Base-by-base conservation (phyloP, 1,140 invertebrate species). In the Apis dorsata region DNA sequence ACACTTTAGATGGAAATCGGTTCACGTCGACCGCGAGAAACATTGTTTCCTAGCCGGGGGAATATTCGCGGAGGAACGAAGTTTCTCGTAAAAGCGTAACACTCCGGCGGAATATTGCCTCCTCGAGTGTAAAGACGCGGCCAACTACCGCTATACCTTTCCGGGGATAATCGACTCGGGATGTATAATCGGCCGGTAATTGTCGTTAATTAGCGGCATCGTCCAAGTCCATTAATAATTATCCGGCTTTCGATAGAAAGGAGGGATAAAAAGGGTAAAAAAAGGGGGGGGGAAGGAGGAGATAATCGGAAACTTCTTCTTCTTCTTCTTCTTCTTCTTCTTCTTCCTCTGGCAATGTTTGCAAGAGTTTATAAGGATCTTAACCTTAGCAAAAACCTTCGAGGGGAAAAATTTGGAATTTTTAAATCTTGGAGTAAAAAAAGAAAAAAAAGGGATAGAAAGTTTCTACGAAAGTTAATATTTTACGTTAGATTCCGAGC, bases 1-100 rank as follows among this genome's bases (percentile, higher is more conserved):
- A 78, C 57, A 51, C 76, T 83, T 79, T 79, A 57, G 75, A 80
- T 80, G 78, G 82, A 68, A 68, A 84, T 84, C 82, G 77, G 68
- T 28, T 73, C 55, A 59, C 44, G 70, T 63, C 57, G 72, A 68
- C 81, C 76, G 70, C 68, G 81, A 66, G 76, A 49, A 79, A 79
- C 81, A 71, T 79, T 78, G 76, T 83, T 79, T 49, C 76, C 51
- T 53, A 55, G 1, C 55, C 53, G n/a, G 24, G 24, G 24, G 63
- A 81, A 66, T 75, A 75, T 59, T 63, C 62, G 19, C 12, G 15
- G 12, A 44, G 24, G 21, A 51, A 24, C 21, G 53, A 76, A 59
- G 51, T 74, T 65, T 24, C 79, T 55, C 55, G 79, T 57, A 80
- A 80, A 72, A 49, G 17, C 69, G 24, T 28, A 44, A 11, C 28